Evolutionary conservation across 2,797 vertebrate species (phyloP).

Genomic region (Benthosema pterotum): DNA sequence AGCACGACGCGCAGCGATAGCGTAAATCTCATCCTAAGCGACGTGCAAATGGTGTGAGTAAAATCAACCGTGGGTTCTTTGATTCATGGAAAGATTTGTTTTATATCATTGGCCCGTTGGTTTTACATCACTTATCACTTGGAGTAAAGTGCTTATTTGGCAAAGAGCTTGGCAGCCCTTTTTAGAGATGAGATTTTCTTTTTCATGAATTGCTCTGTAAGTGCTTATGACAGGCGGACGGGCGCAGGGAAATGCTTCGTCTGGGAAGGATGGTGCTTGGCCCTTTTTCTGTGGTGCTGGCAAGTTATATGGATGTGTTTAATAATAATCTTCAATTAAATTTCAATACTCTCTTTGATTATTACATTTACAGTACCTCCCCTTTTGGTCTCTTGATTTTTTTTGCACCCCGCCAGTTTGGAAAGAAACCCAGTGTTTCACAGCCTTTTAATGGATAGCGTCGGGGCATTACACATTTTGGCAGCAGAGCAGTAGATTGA

Average conservation of each 20-base stretch:
- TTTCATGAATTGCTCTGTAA: conserved; percentile 26
- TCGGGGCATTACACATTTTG: no score
- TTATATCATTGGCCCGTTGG: conserved; percentile 61
- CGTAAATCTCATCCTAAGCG: conserved; percentile 49
- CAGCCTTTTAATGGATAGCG: no score
- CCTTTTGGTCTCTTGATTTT: no score
- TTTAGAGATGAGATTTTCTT: conserved; percentile 57
- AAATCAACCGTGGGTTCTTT: conserved; percentile 48
- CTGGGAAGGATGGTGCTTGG: conserved; percentile 46
- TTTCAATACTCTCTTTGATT: no score
- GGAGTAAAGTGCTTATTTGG: conserved; percentile 78
- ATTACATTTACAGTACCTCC: no score
- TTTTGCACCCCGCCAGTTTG: no score
- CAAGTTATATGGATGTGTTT: conserved; percentile 28
- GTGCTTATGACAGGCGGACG: not conserved
- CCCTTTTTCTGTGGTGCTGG: conserved; percentile 10
- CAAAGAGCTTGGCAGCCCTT: conserved; percentile 55
- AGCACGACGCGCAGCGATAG: conserved; percentile 22
- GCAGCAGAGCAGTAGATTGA: no score
- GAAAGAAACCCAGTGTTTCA: no score
- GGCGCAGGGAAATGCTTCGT: conserved; percentile 50
- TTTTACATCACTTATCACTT: conserved; percentile 63
- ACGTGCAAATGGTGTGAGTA: conserved; percentile 16
- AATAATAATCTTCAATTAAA: conserved; percentile 9
- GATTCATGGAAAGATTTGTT: conserved; percentile 63